Evolutionary conservation across 2,113 vertebrate genomes (phyloP), one percentile per base, ranked within the genome.

Genomic region (Alouatta palliata): DNA sequence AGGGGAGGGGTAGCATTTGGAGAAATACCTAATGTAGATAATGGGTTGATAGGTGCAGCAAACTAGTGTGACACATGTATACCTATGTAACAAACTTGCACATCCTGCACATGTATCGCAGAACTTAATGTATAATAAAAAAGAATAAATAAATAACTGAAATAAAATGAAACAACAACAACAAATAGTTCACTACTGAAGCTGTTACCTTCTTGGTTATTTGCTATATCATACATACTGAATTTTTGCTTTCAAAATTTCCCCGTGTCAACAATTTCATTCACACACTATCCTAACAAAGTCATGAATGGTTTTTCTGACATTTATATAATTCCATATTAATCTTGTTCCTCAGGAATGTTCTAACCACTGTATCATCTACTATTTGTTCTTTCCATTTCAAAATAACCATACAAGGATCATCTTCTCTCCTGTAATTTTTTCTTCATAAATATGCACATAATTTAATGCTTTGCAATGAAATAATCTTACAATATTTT

Each of bases 391-490:
- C 12, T 90, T 93, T 87, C 45, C 10, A 30, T 52, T 73, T 58
- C 9, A 94, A 64, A 84, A 76, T 8, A 58, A 16, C 25, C 43
- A 32, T 19, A 49, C 3, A 71, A 17, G 16, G 52, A 52, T 81
- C 27, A 5, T 80, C 75, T 75, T 61, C 35, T 32, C 13, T 40
- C 8, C 19, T 35, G 13, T 70, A 45, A 21, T 4, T 61, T 61
- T 81, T 77, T 45, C 6, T 80, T 79, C 79, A 54, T 79, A 87
- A 5, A 27, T 87, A 40, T n/a, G 30, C 47, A 80, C 27, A 35
- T 89, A 68, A 25, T 79, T 93, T 77, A 40, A 80, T 80, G 61
- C 45, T 56, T 94, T 96, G 35, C 54, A 85, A 49, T 92, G 64
- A 8, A 81, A 49, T 52, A 85, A 89, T 43, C 13, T 75, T 80